Conservation (phyloP, 2,113 vertebrate species). For the Corythornis madagascariensis region DNA sequence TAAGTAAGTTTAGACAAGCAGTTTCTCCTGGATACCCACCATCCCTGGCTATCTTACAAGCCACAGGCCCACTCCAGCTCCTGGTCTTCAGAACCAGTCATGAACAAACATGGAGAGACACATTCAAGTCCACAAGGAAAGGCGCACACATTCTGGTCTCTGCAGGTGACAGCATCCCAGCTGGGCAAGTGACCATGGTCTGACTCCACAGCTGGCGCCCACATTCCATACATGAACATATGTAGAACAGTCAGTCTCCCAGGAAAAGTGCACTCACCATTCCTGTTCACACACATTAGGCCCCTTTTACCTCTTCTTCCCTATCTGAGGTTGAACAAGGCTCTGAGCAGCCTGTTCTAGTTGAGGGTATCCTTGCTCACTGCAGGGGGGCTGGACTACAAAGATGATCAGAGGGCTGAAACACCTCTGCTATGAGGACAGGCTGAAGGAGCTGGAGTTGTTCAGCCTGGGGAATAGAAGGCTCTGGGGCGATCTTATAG, state of each 20-base stretch:
- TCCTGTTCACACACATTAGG: not conserved
- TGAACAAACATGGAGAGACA: not conserved
- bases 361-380: too few species aligned
- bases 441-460: too few species aligned
- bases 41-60: not conserved
- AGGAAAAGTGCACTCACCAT: not conserved
- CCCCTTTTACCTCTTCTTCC: not conserved
- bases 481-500: too few species aligned
- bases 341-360: too few species aligned
- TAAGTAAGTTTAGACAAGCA: not conserved
- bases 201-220: not conserved
- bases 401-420: too few species aligned
- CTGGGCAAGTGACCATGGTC: fast-evolving
- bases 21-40: not conserved
- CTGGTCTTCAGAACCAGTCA: not conserved
- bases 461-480: too few species aligned
- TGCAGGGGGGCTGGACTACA: too few species aligned
- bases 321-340: not conserved
- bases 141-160: not conserved
- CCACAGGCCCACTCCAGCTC: not conserved
- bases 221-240: not conserved
- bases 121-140: not conserved
- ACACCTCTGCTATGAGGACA: too few species aligned
- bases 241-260: not conserved
- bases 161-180: not conserved